phyloP scores from a whole-genome alignment of 92 coral and sea anemone species.

The Porites lobata region DNA sequence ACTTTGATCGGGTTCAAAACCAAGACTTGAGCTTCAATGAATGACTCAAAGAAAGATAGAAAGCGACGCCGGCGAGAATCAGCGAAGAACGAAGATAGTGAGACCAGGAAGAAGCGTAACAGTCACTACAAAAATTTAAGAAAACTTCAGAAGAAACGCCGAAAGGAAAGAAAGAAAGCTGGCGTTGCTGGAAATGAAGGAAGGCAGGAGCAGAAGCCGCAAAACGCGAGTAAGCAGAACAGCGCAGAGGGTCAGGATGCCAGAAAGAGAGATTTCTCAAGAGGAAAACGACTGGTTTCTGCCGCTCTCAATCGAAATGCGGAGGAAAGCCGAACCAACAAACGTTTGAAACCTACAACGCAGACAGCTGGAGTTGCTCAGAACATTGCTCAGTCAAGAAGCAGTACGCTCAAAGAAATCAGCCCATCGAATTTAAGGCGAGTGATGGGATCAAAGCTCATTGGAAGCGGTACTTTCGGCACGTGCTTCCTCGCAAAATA shows the following conservation, averaged over 20 bases:
- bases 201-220: no score
- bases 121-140: conserved; percentile 4
- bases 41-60: not conserved
- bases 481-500: conserved; percentile 51
- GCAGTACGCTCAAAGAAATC: conserved; percentile 14
- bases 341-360: no score
- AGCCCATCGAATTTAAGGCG: conserved; percentile 34
- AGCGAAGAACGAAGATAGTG: not conserved
- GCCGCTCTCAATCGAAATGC: not conserved
- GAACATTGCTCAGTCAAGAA: not conserved
- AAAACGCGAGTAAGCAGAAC: not conserved
- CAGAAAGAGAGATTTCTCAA: conserved; percentile 2
- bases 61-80: not conserved
- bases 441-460: not conserved
- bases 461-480: conserved; percentile 60
- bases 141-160: conserved; percentile 6
- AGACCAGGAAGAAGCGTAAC: not conserved
- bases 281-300: conserved; percentile 54
- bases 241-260: not conserved
- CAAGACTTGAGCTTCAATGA: not conserved
- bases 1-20: no score
- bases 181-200: not conserved
- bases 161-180: conserved; percentile 14
- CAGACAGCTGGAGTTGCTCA: no score
- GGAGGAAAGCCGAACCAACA: not conserved